A percentile compares a stretch with the other conserved stretches of the same genome.
These are phyloP conservation scores for Dendronephthya gigantea DNA, from an alignment of 64 coral and sea anemone species.

Conservation along the genomic window DNA sequence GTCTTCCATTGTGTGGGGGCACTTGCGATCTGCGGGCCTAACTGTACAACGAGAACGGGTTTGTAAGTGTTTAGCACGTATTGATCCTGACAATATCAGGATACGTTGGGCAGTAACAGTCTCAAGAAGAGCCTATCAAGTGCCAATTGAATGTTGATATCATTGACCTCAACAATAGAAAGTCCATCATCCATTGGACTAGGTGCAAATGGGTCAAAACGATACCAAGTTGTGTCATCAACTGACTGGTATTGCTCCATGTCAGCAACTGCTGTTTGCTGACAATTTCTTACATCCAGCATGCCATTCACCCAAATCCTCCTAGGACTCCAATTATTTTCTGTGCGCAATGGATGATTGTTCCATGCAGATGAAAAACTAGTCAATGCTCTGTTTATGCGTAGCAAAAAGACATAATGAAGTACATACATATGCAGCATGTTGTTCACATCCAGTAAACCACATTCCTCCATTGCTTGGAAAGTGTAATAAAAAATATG, in stretches of 20 bases:
- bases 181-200: conserved; percentile 31
- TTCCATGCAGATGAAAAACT: conserved; percentile 49
- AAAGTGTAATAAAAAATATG: conserved; percentile 55
- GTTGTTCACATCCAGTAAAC: conserved; percentile 48
- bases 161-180: conserved; percentile 12
- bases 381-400: conserved; percentile 50
- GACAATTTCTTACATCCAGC: conserved; percentile 39
- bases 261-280: conserved; percentile 21
- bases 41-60: background rate
- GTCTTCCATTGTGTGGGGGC: background rate
- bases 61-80: background rate
- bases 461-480: conserved; percentile 49
- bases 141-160: conserved; percentile 6
- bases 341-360: conserved; percentile 33
- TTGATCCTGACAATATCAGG: background rate
- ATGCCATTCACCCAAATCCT: conserved; percentile 44
- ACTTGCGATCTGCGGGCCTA: background rate
- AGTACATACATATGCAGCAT: conserved; percentile 43
- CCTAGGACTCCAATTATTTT: conserved; percentile 33
- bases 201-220: conserved; percentile 39
- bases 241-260: conserved; percentile 16
- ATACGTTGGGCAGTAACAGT: background rate
- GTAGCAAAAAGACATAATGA: conserved; percentile 41
- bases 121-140: too few relatives aligned
- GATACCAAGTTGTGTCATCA: conserved; percentile 38